Base-by-base conservation (phyloP, 2,888 invertebrate genomes). In the Drosophila ochracea region DNA sequence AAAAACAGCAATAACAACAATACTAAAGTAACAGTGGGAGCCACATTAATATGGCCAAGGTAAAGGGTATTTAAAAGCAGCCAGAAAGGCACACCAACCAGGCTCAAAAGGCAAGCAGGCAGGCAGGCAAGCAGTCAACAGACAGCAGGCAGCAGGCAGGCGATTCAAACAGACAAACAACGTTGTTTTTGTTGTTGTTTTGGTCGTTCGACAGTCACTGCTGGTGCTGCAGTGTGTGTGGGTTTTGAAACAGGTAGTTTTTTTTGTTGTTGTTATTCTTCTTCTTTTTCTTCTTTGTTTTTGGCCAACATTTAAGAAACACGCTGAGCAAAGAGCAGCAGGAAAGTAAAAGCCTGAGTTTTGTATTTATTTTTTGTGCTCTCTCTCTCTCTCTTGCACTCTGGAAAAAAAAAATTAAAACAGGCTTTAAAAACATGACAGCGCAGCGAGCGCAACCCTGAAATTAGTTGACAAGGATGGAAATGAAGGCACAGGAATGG, bases 21-120 rank as follows among this genome's bases (percentile, higher is more conserved):
- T 65, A 69, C 66, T 73, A 55, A 84, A 82, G 75, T 77, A 83
- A 83, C 80, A 83, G 77, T 73, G 89, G 91, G 91, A 91, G 91
- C 91, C 85, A 83, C 90, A 90, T 86, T 90, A 86, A 90, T 86
- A 88, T 86, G 89, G 63, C 85, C 85, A 86, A 86, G 90, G 85
- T 90, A 88, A 86, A 86, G 85, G 90, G 85, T 86, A 86, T 86
- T 86, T 86, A 90, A 86, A 85, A 89, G 78, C 79, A 87, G 80
- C 75, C 78, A 85, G 76, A 81, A 77, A 76, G 71, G 84, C 83
- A 68, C 63, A 70, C 28, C 71, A 71, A 54, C 52, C 50, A 69
- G 69, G 67, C 61, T 65, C 55, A 67, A 67, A 62, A 65, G 62
- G 66, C 52, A 73, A 49, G 53, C 53, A 41, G 49, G 37, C 53